Percentiles rank a stretch among this genome's conserved stretches.
These are phyloP conservation scores for Rambutsinella grinnellia DNA, from an alignment of 2,888 invertebrate genomes.

Conservation along the genomic window DNA sequence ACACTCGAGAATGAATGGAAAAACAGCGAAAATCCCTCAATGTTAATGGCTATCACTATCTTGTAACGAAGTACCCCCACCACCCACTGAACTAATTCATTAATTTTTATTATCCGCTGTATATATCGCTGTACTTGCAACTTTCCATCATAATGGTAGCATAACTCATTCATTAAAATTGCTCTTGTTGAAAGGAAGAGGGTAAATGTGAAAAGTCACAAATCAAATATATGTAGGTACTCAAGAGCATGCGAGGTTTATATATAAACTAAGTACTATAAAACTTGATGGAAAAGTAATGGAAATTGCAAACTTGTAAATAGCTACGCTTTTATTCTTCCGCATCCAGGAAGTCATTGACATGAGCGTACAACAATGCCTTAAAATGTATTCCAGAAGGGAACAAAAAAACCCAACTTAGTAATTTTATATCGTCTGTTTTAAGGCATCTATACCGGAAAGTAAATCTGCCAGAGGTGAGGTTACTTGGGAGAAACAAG, in stretches of 20 bases:
- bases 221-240: no score
- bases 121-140: not conserved
- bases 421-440: no score
- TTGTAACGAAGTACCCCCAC: not conserved
- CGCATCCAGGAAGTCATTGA: slow-evolving; percentile 39
- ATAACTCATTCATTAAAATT: slow-evolving; percentile 38
- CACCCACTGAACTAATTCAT: not conserved
- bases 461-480: not conserved
- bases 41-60: no score
- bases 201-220: slow-evolving; percentile 30
- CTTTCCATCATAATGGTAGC: slow-evolving; percentile 40
- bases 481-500: not conserved
- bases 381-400: slow-evolving; percentile 21
- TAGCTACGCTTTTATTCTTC: no score
- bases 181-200: slow-evolving; percentile 27
- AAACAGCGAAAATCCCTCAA: no score
- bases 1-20: no score
- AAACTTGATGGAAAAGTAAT: no score
- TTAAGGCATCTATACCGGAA: not conserved
- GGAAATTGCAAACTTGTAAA: no score
- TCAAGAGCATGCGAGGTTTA: no score
- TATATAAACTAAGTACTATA: no score
- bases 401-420: no score
- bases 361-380: not conserved
- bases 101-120: slow-evolving; percentile 35